phyloP scores from a whole-genome alignment of 2,113 vertebrate species.

The Cyprinus carpio region DNA sequence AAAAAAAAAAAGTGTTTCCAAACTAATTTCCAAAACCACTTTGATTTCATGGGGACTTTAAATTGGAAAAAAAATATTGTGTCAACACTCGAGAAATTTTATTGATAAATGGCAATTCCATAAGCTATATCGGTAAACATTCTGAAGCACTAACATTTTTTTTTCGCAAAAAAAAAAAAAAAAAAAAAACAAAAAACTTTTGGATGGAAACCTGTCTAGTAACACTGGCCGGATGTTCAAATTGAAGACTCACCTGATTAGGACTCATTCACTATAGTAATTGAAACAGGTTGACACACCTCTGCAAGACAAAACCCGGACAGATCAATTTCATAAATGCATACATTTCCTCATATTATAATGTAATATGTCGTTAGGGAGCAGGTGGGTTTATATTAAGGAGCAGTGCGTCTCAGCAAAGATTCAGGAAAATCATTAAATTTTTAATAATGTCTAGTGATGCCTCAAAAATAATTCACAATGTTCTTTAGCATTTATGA shows the following conservation, averaged over 20 bases:
- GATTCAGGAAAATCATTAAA: neutral
- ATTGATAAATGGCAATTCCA: too few relatives aligned
- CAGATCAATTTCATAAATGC: neutral
- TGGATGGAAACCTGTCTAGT: too few relatives aligned
- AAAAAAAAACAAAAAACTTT: too few relatives aligned
- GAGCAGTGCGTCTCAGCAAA: neutral
- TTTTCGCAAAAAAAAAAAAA: too few relatives aligned
- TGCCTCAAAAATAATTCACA: neutral
- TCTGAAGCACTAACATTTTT: too few relatives aligned
- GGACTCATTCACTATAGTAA: constrained; percentile 88
- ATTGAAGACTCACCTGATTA: constrained; percentile 73
- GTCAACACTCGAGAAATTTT: too few relatives aligned
- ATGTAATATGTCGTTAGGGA: neutral
- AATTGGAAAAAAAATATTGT: too few relatives aligned
- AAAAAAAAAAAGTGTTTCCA: too few relatives aligned
- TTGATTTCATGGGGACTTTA: too few relatives aligned
- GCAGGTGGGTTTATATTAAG: neutral
- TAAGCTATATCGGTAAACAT: too few relatives aligned
- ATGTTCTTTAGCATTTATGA: neutral
- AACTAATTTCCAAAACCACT: too few relatives aligned
- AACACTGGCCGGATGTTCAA: neutral
- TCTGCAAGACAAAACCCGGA: constrained; percentile 70
- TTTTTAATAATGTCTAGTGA: neutral
- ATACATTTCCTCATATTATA: neutral
- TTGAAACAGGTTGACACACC: constrained; percentile 83